Percentiles rank a stretch among this genome's conserved stretches.
phyloP scores from a whole-genome alignment of 2,113 vertebrate genomes.

The Clarias magur region DNA sequence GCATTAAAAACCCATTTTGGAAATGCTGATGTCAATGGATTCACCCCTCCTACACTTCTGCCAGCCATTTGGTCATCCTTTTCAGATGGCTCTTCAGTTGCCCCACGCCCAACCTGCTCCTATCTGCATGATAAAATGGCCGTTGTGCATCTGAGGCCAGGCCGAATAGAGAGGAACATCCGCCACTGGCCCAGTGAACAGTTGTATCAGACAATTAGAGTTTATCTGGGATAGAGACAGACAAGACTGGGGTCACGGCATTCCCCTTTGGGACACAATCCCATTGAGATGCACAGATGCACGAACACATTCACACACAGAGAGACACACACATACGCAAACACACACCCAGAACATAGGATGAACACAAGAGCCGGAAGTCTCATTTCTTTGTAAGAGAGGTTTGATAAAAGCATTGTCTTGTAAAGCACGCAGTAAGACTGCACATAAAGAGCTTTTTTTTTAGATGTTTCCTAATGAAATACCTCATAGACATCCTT shows the following conservation, averaged over 20 bases:
- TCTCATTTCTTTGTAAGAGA: slow-evolving; percentile 67
- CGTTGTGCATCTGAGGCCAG: slow-evolving; percentile 75
- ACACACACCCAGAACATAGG: slow-evolving; percentile 49
- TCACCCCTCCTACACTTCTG: slow-evolving; percentile 99
- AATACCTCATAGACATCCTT: background rate
- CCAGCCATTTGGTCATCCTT: slow-evolving; percentile 97
- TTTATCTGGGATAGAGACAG: slow-evolving; percentile 82
- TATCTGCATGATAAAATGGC: slow-evolving; percentile 81
- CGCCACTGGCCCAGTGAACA: slow-evolving; percentile 78
- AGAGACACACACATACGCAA: slow-evolving; percentile 59
- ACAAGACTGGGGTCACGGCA: slow-evolving; percentile 79
- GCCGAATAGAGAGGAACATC: slow-evolving; percentile 77
- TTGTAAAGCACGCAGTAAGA: slow-evolving; percentile 10
- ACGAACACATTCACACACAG: slow-evolving; percentile 51
- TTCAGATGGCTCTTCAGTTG: slow-evolving; percentile 74
- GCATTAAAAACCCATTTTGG: slow-evolving; percentile 99
- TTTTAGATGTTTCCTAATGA: slow-evolving; percentile 3
- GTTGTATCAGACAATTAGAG: slow-evolving; percentile 85
- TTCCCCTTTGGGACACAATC: slow-evolving; percentile 69
- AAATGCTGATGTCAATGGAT: slow-evolving; percentile 93
- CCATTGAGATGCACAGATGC: slow-evolving; percentile 73
- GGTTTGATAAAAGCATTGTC: slow-evolving; percentile 30
- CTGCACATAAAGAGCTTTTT: background rate
- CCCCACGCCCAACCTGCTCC: slow-evolving; percentile 60
- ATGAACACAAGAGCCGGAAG: slow-evolving; percentile 55